Evolutionary conservation across 2,113 vertebrate species (phyloP).

Genomic region (Murina feae): DNA sequence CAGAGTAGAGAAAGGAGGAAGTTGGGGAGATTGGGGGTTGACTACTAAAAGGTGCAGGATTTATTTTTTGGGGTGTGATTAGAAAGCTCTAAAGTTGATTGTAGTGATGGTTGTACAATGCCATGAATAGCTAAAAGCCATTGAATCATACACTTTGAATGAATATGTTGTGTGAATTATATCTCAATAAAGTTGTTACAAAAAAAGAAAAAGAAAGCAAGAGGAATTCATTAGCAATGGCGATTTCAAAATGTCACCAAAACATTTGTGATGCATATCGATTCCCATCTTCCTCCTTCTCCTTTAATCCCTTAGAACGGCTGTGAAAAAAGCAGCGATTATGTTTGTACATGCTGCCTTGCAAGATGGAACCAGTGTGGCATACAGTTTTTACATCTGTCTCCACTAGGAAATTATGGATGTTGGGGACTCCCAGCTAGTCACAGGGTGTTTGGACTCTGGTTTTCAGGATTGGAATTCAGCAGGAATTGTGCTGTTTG

Average conservation of each 20-base stretch:
- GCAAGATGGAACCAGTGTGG: neutral
- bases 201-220: neutral
- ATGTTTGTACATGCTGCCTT: neutral
- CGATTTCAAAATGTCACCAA: neutral
- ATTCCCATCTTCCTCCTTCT: neutral
- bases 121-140: neutral
- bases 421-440: slow-evolving; percentile 60
- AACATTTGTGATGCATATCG: neutral
- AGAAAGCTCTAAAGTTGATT: slow-evolving; percentile 1
- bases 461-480: slow-evolving; percentile 72
- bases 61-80: neutral
- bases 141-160: neutral
- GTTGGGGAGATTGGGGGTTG: neutral
- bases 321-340: neutral
- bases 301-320: neutral
- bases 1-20: neutral
- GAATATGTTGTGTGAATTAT: neutral
- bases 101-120: neutral
- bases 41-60: neutral
- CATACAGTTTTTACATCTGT: neutral
- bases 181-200: neutral
- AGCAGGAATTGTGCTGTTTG: slow-evolving; percentile 79
- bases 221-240: neutral
- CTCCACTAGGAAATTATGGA: slow-evolving; percentile 67
- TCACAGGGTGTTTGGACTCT: slow-evolving; percentile 53